Conservation (phyloP, 2,888 invertebrate species). For the Brachyptera risi region DNA sequence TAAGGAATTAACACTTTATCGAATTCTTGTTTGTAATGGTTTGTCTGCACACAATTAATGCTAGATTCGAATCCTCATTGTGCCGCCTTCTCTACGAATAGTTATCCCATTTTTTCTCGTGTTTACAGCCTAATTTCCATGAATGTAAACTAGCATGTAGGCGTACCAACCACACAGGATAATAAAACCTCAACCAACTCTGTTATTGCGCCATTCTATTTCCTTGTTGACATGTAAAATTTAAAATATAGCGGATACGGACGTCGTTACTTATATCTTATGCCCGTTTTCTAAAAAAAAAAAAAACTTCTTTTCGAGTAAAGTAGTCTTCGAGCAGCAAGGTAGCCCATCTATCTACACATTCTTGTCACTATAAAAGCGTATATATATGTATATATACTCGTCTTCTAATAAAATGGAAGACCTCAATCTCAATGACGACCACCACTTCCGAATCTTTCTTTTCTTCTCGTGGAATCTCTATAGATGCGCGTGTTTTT, state of each 20-base stretch:
- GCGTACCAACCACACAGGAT: too few relatives aligned
- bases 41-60: too few relatives aligned
- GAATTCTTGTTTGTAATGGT: too few relatives aligned
- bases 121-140: constrained; percentile 15
- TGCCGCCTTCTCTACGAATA: background rate
- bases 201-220: constrained; percentile 21
- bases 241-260: constrained; percentile 18
- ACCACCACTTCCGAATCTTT: too few relatives aligned
- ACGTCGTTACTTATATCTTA: constrained; percentile 19
- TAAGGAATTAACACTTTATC: too few relatives aligned
- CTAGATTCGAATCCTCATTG: background rate
- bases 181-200: constrained; percentile 12
- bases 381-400: too few relatives aligned
- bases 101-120: background rate
- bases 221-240: constrained; percentile 18
- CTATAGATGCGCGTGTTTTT: too few relatives aligned
- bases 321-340: constrained; percentile 13
- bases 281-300: too few relatives aligned
- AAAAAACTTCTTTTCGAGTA: background rate
- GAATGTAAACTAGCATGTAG: constrained; percentile 12
- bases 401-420: too few relatives aligned
- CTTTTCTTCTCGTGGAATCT: too few relatives aligned
- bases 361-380: background rate
- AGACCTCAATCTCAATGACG: too few relatives aligned
- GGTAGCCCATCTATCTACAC: background rate